phyloP scores from a whole-genome alignment of 1,140 invertebrate species.

The Trichomalopsis sarcophagae region DNA sequence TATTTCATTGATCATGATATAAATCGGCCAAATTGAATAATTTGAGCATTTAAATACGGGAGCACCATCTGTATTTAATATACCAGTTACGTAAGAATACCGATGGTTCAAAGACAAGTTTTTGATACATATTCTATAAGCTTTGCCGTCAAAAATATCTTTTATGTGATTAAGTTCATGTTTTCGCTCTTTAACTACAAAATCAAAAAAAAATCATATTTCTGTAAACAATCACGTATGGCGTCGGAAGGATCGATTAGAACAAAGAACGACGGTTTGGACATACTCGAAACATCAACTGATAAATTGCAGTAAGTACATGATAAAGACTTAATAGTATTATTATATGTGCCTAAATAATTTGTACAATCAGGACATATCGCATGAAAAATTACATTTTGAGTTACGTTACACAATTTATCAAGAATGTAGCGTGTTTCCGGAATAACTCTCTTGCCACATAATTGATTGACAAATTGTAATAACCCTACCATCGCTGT shows the following conservation, averaged over 20 bases:
- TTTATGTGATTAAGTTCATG: neutral
- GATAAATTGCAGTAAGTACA: neutral
- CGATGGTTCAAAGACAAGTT: slow-evolving; percentile 22
- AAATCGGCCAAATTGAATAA: slow-evolving; percentile 51
- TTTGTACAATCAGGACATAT: too few species aligned
- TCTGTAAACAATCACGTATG: slow-evolving; percentile 42
- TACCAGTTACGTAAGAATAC: slow-evolving; percentile 37
- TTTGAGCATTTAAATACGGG: slow-evolving; percentile 48
- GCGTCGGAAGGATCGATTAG: slow-evolving; percentile 33
- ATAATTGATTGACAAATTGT: neutral
- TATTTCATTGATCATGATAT: slow-evolving; percentile 52
- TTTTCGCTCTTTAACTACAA: slow-evolving; percentile 39
- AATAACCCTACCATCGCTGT: neutral
- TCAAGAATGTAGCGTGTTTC: too few species aligned
- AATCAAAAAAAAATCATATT: slow-evolving; percentile 38
- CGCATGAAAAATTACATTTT: neutral
- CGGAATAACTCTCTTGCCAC: too few species aligned
- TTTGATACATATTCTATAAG: slow-evolving; percentile 37
- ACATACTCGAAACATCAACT: neutral
- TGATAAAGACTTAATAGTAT: neutral
- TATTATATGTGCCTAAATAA: neutral
- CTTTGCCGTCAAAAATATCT: slow-evolving; percentile 49
- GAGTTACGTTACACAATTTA: neutral
- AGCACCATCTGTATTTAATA: slow-evolving; percentile 54
- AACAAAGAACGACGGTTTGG: slow-evolving; percentile 39